A percentile compares a stretch with the other conserved stretches of the same genome.
These are phyloP conservation scores for Tetraodon nigroviridis DNA, from an alignment of 2,113 vertebrate genomes.

Conservation along the genomic window DNA sequence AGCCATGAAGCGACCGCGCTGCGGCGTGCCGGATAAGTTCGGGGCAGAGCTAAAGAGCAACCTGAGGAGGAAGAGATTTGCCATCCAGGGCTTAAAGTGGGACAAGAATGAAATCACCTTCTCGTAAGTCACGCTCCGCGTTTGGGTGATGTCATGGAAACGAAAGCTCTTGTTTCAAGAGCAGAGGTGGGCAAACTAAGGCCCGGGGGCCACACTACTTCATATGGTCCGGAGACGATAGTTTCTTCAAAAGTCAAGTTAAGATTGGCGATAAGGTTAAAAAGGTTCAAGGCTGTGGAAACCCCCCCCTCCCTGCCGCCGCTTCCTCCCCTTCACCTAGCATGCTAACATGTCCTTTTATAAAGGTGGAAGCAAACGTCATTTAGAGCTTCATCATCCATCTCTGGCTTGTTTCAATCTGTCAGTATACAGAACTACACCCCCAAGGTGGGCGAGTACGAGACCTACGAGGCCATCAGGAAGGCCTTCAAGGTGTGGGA, in stretches of 20 bases:
- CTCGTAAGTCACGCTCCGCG: constrained; percentile 77
- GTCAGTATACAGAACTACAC: constrained; percentile 81
- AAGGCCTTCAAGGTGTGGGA: constrained; percentile 87
- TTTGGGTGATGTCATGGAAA: neutral
- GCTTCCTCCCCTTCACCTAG: too few relatives aligned
- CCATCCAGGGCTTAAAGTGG: constrained; percentile 89
- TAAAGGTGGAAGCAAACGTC: too few relatives aligned
- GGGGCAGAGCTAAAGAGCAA: constrained; percentile 87
- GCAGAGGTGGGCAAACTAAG: too few relatives aligned
- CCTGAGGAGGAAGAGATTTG: constrained; percentile 84
- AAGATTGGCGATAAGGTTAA: too few relatives aligned
- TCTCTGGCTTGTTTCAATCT: neutral
- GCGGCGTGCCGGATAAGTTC: constrained; percentile 90
- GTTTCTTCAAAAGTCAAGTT: too few relatives aligned
- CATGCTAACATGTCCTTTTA: too few relatives aligned
- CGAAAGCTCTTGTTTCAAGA: neutral
- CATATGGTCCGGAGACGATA: too few relatives aligned
- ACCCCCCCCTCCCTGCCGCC: too few relatives aligned
- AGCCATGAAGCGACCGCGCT: constrained; percentile 84
- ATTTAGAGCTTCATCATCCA: too few relatives aligned
- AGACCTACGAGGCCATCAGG: constrained; percentile 83
- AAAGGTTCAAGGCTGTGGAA: too few relatives aligned
- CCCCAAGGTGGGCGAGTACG: constrained; percentile 83
- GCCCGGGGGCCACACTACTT: too few relatives aligned
- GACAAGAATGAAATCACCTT: constrained; percentile 82